Evolutionary conservation across 1,140 invertebrate genomes (phyloP).

Genomic region (Hestina assimilis): DNA sequence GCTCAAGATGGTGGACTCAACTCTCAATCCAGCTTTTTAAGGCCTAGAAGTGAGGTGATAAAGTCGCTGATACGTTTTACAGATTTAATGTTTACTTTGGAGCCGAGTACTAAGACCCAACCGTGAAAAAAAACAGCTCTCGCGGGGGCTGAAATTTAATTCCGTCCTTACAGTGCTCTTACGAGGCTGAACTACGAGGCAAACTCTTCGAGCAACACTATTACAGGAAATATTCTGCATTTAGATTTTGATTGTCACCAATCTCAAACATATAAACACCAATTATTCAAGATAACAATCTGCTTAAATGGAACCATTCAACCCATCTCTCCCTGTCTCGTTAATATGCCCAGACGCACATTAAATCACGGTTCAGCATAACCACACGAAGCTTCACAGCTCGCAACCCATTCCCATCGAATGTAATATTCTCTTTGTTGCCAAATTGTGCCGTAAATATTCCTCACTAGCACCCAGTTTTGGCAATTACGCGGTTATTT

Average conservation of each 20-base stretch:
- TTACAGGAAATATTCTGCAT: not conserved
- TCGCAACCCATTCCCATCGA: conserved; percentile 12
- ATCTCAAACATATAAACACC: not conserved
- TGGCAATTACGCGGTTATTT: conserved; percentile 23
- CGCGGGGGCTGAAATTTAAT: too few species aligned
- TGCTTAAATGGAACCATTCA: conserved; percentile 3
- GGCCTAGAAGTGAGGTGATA: too few species aligned
- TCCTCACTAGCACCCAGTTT: conserved; percentile 15
- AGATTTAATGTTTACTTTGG: too few species aligned
- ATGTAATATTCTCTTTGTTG: conserved; percentile 27
- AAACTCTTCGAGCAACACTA: not conserved
- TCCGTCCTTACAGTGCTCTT: too few species aligned
- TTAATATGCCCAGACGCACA: conserved; percentile 10
- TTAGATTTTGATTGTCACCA: not conserved
- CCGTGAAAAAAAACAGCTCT: too few species aligned
- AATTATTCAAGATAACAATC: not conserved
- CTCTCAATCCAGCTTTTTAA: too few species aligned
- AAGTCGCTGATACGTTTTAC: too few species aligned
- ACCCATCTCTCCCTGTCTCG: not conserved
- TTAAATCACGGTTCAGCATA: conserved; percentile 13
- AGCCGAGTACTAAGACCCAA: too few species aligned
- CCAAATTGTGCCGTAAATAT: conserved; percentile 26
- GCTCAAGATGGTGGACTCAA: too few species aligned
- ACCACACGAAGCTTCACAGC: conserved; percentile 12
- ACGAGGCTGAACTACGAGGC: not conserved